Evolutionary conservation across 2,113 vertebrate species (phyloP).

Genomic region (Vicugna pacos): DNA sequence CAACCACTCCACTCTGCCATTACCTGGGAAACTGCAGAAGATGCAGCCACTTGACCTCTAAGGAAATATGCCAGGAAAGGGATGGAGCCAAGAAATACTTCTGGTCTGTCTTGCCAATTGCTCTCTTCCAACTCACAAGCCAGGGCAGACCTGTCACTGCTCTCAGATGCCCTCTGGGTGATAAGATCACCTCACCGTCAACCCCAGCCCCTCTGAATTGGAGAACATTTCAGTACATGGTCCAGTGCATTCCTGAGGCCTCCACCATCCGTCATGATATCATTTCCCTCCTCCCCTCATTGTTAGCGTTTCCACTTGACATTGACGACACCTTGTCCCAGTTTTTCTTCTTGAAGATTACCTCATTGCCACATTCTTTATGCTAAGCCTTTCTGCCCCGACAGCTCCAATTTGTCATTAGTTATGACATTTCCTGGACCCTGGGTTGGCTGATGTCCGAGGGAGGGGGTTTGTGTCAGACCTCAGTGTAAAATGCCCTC

Average conservation of each 20-base stretch:
- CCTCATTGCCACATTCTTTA: conserved; percentile 59
- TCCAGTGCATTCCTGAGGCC: not conserved
- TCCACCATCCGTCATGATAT: not conserved
- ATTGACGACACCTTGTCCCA: conserved; percentile 67
- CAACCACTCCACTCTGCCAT: not conserved
- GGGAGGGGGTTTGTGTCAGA: not conserved
- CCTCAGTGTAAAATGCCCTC: not conserved
- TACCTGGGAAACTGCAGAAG: not conserved
- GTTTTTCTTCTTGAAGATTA: conserved; percentile 65
- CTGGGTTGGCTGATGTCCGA: not conserved
- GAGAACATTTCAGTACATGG: not conserved
- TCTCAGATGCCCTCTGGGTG: not conserved
- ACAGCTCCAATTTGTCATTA: conserved; percentile 63
- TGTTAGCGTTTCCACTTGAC: conserved; percentile 60
- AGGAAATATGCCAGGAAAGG: not conserved
- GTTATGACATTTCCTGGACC: conserved; percentile 49
- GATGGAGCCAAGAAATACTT: not conserved
- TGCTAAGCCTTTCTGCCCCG: conserved; percentile 40
- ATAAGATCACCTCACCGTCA: not conserved
- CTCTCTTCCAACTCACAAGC: not conserved
- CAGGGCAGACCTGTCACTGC: not conserved
- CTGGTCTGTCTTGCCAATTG: not conserved
- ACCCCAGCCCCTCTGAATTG: not conserved
- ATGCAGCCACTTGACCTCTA: not conserved
- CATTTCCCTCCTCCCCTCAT: conserved; percentile 26